These are phyloP conservation scores for Pycnomerus fuliginosus DNA, from an alignment of 2,888 invertebrate genomes.

Conservation along the genomic window DNA sequence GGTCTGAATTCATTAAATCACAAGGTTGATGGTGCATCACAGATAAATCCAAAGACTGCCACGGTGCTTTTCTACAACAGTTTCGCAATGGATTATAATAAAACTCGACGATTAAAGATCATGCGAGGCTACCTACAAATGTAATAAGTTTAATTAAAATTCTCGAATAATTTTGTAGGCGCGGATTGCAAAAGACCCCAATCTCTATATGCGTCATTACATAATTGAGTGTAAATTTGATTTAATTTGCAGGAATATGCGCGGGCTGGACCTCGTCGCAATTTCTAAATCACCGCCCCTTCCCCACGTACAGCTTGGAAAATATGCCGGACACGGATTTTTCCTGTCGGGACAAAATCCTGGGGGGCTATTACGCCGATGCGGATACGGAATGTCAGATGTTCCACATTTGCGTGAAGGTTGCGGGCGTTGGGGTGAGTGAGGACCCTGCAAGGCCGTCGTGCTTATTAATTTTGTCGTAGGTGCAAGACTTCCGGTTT, in stretches of 20 bases:
- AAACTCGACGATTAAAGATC: too few species aligned
- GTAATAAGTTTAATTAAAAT: too few species aligned
- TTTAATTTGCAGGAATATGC: conserved; percentile 39
- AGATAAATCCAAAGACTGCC: too few species aligned
- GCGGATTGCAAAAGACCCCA: too few species aligned
- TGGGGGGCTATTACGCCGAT: conserved; percentile 88
- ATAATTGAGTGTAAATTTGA: too few species aligned
- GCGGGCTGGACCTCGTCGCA: conserved; percentile 43
- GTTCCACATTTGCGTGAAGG: conserved; percentile 86
- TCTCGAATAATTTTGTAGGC: too few species aligned
- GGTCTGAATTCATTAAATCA: too few species aligned
- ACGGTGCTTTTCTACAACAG: too few species aligned
- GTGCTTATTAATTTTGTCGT: not conserved
- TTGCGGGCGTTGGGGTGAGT: conserved; percentile 72
- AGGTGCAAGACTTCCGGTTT: conserved; percentile 72
- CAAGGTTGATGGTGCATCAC: too few species aligned
- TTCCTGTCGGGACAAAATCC: conserved; percentile 79
- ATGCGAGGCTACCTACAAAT: too few species aligned
- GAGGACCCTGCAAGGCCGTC: not conserved
- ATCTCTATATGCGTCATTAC: too few species aligned
- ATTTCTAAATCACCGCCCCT: conserved; percentile 51
- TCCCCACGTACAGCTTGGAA: conserved; percentile 59
- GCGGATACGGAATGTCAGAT: conserved; percentile 85
- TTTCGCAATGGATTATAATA: too few species aligned
- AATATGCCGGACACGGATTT: conserved; percentile 67